phyloP scores from a whole-genome alignment of 2,113 vertebrate species.

The Nanorana parkeri region DNA sequence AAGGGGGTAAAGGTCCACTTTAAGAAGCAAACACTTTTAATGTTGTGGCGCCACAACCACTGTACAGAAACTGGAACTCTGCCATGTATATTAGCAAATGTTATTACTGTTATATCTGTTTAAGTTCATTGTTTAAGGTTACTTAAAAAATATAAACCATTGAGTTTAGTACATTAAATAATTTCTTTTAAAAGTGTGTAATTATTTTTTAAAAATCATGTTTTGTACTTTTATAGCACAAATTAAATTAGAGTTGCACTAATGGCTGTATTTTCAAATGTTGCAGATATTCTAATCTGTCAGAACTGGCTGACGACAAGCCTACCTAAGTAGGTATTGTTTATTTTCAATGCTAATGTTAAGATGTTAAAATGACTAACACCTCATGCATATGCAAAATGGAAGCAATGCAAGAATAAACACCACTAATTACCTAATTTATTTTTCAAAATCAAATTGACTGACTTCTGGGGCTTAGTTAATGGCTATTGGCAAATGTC shows the following conservation, averaged over 20 bases:
- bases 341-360: background rate
- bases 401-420: background rate
- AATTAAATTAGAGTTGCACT: background rate
- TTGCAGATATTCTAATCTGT: constrained; percentile 11
- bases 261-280: constrained; percentile 1
- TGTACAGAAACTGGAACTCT: too few species aligned
- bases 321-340: background rate
- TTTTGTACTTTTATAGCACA: background rate
- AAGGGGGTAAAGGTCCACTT: too few species aligned
- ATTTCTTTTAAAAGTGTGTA: background rate
- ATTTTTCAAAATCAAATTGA: background rate
- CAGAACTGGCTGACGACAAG: background rate
- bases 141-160: too few species aligned
- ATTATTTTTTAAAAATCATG: background rate
- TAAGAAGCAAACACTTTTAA: too few species aligned
- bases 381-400: background rate
- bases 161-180: too few species aligned
- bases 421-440: background rate
- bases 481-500: background rate
- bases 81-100: too few species aligned
- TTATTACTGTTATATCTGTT: background rate
- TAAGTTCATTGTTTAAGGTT: too few species aligned
- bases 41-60: too few species aligned
- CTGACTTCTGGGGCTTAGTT: background rate
- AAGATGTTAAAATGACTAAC: background rate